Conservation (phyloP, 2,888 invertebrate species). For the Folsomia manolachei region DNA sequence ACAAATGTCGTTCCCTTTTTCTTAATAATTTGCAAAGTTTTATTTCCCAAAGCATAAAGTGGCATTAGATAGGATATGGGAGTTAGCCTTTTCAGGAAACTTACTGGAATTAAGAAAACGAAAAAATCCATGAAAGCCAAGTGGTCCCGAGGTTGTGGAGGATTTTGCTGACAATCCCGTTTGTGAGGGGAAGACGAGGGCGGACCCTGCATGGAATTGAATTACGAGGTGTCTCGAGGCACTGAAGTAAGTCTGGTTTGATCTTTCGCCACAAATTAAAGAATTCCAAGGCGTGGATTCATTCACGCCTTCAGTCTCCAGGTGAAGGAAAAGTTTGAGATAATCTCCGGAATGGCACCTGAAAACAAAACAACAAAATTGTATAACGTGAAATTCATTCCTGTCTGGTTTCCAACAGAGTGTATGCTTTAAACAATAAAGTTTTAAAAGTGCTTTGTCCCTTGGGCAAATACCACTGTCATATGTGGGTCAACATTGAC, state of each 20-base stretch:
- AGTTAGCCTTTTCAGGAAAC: conserved; percentile 11
- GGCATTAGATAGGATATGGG: too few species aligned
- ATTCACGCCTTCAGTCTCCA: conserved; percentile 64
- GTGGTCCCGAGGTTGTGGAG: conserved; percentile 9
- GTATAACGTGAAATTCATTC: neutral
- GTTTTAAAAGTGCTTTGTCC: too few species aligned
- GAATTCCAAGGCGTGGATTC: conserved; percentile 74
- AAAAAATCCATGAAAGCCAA: conserved; percentile 44
- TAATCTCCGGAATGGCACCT: conserved; percentile 74
- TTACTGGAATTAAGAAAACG: conserved; percentile 48
- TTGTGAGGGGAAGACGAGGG: too few species aligned
- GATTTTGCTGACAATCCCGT: conserved; percentile 21
- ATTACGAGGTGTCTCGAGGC: conserved; percentile 70
- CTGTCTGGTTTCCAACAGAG: too few species aligned
- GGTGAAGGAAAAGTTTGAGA: conserved; percentile 72
- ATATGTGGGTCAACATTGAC: neutral
- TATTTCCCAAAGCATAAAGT: neutral
- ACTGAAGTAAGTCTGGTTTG: conserved; percentile 71
- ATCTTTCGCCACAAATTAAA: conserved; percentile 68
- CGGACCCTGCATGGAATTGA: conserved; percentile 64
- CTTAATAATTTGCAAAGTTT: neutral
- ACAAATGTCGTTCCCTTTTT: too few species aligned
- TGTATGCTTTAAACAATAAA: too few species aligned
- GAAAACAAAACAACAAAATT: conserved; percentile 50
- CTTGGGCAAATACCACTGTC: too few species aligned